These are phyloP conservation scores for Acromyrmex echinatior DNA, from an alignment of 1,140 invertebrate species.

Conservation along the genomic window DNA sequence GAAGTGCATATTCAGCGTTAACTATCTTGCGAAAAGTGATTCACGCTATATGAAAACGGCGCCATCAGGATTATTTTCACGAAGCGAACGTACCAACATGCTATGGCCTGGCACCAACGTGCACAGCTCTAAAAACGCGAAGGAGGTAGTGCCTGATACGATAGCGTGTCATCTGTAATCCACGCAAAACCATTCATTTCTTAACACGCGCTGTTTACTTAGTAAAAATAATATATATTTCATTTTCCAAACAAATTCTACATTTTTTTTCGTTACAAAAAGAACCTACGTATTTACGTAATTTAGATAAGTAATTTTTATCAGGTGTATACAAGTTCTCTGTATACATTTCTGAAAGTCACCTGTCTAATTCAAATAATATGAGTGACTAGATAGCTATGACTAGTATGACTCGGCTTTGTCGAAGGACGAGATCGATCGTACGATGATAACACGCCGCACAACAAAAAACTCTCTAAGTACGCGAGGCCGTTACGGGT, in stretches of 20 bases:
- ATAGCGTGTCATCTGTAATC: slow-evolving; percentile 55
- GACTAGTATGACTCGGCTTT: neutral
- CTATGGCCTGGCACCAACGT: slow-evolving; percentile 54
- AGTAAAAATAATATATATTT: slow-evolving; percentile 10
- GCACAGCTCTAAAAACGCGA: slow-evolving; percentile 48
- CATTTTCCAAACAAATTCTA: neutral
- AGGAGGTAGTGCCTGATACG: slow-evolving; percentile 59
- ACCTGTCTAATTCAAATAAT: slow-evolving; percentile 59
- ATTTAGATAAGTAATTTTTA: neutral
- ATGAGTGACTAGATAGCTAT: slow-evolving; percentile 11
- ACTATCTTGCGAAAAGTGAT: slow-evolving; percentile 9
- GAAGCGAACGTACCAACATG: slow-evolving; percentile 1
- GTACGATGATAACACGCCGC: slow-evolving; percentile 62
- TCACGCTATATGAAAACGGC: slow-evolving; percentile 33
- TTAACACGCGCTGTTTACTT: neutral
- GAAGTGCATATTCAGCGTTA: slow-evolving; percentile 42
- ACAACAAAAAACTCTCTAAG: slow-evolving; percentile 66
- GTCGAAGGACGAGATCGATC: slow-evolving; percentile 63
- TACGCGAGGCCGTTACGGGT: slow-evolving; percentile 54
- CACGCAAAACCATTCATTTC: slow-evolving; percentile 28
- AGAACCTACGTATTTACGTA: too few relatives aligned
- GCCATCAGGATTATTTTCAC: slow-evolving; percentile 45
- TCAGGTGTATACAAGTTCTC: neutral
- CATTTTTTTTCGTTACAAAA: neutral
- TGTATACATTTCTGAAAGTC: neutral